A percentile compares a stretch with the other conserved stretches of the same genome.
Conservation (phyloP, 2,113 vertebrate species). For the Microcebus tavaratra region DNA sequence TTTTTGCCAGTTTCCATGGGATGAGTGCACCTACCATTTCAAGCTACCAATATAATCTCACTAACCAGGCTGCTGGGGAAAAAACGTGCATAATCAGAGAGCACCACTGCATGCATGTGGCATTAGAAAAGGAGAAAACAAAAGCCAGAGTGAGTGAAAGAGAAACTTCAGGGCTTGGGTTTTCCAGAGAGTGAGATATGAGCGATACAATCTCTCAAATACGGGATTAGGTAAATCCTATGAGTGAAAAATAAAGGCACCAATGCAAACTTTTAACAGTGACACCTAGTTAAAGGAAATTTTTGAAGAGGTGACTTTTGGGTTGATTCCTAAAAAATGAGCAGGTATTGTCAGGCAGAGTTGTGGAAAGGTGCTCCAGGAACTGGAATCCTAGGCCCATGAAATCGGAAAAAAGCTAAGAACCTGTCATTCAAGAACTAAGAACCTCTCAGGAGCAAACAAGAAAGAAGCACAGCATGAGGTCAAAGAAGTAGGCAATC, state of each 20-base stretch:
- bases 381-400: neutral
- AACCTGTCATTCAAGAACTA: neutral
- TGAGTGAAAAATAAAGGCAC: neutral
- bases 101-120: neutral
- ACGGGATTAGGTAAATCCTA: neutral
- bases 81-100: neutral
- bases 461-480: neutral
- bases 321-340: neutral
- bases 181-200: neutral
- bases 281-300: neutral
- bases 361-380: neutral
- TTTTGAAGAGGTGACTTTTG: neutral
- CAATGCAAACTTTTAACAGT: neutral
- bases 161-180: neutral
- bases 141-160: neutral
- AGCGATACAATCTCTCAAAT: neutral
- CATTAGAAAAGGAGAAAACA: neutral
- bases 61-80: neutral
- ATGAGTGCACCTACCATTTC: neutral
- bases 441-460: neutral
- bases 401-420: neutral
- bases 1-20: neutral
- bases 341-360: neutral
- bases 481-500: neutral
- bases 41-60: neutral